Evolutionary conservation across 1,140 invertebrate species (phyloP), one percentile per base, ranked within the genome.

Genomic region (fruit fly (Drosophila melanogaster)): DNA sequence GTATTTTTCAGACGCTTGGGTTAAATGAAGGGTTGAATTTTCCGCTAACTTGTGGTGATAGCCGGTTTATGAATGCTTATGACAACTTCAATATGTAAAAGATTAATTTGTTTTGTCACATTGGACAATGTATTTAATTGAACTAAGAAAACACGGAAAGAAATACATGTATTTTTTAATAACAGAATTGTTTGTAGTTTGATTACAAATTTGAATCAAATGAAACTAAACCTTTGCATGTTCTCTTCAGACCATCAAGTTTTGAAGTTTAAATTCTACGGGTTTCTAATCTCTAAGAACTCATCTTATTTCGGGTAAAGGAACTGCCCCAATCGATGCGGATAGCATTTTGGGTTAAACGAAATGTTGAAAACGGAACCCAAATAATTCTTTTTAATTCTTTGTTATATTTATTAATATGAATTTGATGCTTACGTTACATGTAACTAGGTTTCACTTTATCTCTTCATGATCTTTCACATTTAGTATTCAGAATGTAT

Each of bases 401-500:
- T 33, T 79, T 79, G 57, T 57, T 69, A 47, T 54, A 44, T 81
- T 84, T 83, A 83, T 83, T 83, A 49, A 37, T 55, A 15, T 69
- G 73, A 81, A 81, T 77, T 62, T 58, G 51, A 51, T 64, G 72
- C 37, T 70, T 61, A 55, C 22, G 33, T 40, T 54, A 33, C 15
- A 33, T 64, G 61, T 64, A 69, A 74, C 75, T 75, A 75, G 46
- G 37, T 58, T 58, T 62, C 26, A 53, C 17, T 73, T 55, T 77
- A 61, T 69, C 53, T 72, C 22, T 65, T 78, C 43, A 60, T 43
- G 41, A 51, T 80, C 33, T 19, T 84, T 89, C 85, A 89, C 73
- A 89, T 89, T 80, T 77, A 83, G 72, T 89, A 77, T 55, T 85
- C 58, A 64, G 77, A 77, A 83, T 79, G 84, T 89, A 89, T 89